These are phyloP conservation scores for Branchinecta lynchi DNA, from an alignment of 1,140 invertebrate genomes.

Conservation along the genomic window DNA sequence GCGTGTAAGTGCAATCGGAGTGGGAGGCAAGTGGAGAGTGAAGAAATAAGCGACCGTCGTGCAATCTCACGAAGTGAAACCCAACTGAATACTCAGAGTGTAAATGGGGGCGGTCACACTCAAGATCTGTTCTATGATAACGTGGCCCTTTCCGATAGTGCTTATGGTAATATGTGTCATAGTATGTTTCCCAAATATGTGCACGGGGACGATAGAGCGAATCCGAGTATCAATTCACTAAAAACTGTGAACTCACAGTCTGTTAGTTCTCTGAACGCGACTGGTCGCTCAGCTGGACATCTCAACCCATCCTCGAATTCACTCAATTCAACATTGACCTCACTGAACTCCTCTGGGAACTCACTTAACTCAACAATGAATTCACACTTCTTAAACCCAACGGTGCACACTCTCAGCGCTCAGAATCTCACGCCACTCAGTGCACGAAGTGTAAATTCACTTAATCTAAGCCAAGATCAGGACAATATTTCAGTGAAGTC, in stretches of 20 bases:
- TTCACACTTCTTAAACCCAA: too few relatives aligned
- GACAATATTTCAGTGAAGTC: neutral
- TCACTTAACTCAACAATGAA: too few relatives aligned
- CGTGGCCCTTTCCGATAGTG: neutral
- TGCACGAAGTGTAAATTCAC: slow-evolving; percentile 1
- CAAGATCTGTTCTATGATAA: neutral
- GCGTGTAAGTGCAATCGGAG: slow-evolving; percentile 17
- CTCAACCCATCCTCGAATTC: too few relatives aligned
- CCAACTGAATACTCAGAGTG: slow-evolving; percentile 13
- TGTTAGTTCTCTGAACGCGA: too few relatives aligned
- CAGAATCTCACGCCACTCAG: too few relatives aligned
- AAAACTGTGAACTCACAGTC: neutral
- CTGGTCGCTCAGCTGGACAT: too few relatives aligned
- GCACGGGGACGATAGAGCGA: neutral
- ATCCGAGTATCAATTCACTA: neutral
- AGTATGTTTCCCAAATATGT: neutral
- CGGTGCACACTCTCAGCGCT: too few relatives aligned
- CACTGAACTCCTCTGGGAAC: too few relatives aligned
- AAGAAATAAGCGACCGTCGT: slow-evolving; percentile 10
- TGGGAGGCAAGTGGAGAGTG: neutral
- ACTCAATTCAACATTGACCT: too few relatives aligned
- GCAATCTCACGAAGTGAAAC: slow-evolving; percentile 17
- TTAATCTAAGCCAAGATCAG: slow-evolving; percentile 10
- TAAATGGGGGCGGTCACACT: neutral
- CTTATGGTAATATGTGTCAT: neutral